A percentile compares a stretch with the other conserved stretches of the same genome.
phyloP scores from a whole-genome alignment of 2,113 vertebrate genomes.

The Rhinogobius similis region DNA sequence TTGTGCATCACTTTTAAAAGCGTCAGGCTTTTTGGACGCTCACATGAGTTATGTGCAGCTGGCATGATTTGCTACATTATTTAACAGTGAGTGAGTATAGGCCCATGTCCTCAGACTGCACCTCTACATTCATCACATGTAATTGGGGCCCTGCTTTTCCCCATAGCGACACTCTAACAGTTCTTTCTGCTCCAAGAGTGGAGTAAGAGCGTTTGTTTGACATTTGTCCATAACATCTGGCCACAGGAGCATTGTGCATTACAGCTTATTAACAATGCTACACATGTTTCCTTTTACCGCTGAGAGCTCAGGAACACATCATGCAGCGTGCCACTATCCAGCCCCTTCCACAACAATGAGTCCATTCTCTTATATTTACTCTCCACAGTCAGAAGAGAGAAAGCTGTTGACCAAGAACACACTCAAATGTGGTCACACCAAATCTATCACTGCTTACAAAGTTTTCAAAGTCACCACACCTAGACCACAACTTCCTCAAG shows the following conservation, averaged over 20 bases:
- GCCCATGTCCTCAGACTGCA: slow-evolving; percentile 26
- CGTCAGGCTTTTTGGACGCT: background rate
- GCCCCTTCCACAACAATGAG: slow-evolving; percentile 78
- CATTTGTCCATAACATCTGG: slow-evolving; percentile 81
- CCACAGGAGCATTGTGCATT: slow-evolving; percentile 68
- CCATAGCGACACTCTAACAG: slow-evolving; percentile 48
- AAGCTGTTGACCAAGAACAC: slow-evolving; percentile 66
- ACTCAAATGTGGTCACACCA: slow-evolving; percentile 65
- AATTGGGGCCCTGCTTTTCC: slow-evolving; percentile 57
- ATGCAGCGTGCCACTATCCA: slow-evolving; percentile 74
- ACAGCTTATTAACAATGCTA: slow-evolving; percentile 80
- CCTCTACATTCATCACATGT: slow-evolving; percentile 57
- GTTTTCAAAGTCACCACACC: slow-evolving; percentile 34
- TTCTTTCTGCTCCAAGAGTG: slow-evolving; percentile 56
- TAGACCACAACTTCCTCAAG: slow-evolving; percentile 42
- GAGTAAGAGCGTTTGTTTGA: slow-evolving; percentile 77
- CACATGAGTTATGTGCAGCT: slow-evolving; percentile 5
- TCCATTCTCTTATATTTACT: slow-evolving; percentile 74
- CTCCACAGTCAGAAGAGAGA: slow-evolving; percentile 69
- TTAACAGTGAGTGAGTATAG: slow-evolving; percentile 31
- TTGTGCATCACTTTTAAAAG: background rate
- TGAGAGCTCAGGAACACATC: slow-evolving; percentile 76
- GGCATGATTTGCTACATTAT: slow-evolving; percentile 32
- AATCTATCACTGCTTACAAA: slow-evolving; percentile 62
- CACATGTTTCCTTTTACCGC: slow-evolving; percentile 79